phyloP scores from a whole-genome alignment of 2,113 vertebrate genomes.

The Sceloporus undulatus region DNA sequence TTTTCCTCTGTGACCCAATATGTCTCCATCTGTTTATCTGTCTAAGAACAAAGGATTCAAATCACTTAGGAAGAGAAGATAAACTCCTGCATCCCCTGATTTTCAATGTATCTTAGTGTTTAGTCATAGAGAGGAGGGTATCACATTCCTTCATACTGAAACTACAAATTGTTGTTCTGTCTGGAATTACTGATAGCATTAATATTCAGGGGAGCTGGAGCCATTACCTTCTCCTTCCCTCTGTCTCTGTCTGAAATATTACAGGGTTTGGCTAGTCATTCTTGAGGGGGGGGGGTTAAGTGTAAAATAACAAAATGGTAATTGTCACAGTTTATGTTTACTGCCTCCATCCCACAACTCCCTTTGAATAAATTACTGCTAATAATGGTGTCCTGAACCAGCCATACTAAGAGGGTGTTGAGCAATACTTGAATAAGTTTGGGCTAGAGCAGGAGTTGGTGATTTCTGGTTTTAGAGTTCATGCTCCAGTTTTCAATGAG shows the following conservation, averaged over 20 bases:
- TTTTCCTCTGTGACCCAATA: slow-evolving; percentile 22
- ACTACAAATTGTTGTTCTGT: not conserved
- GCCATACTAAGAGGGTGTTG: not conserved
- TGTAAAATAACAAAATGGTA: not conserved
- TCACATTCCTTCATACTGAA: not conserved
- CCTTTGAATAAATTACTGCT: not conserved
- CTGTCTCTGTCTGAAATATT: too few relatives aligned
- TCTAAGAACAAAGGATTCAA: not conserved
- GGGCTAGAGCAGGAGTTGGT: not conserved
- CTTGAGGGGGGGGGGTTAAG: not conserved
- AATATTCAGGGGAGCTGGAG: not conserved
- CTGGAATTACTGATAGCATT: not conserved
- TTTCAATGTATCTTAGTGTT: not conserved
- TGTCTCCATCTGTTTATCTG: not conserved
- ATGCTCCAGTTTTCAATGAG: too few relatives aligned
- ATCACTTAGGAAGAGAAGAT: not conserved
- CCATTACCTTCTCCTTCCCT: not conserved
- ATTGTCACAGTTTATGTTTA: not conserved
- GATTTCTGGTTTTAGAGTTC: too few relatives aligned
- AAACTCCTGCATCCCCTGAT: not conserved
- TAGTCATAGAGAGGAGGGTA: not conserved
- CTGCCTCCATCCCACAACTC: not conserved
- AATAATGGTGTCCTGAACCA: not conserved
- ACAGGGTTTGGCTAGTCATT: not conserved
- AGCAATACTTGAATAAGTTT: not conserved